Percentiles rank a stretch among this genome's conserved stretches.
phyloP scores from a whole-genome alignment of 2,888 invertebrate species.

The Spodoptera picta region DNA sequence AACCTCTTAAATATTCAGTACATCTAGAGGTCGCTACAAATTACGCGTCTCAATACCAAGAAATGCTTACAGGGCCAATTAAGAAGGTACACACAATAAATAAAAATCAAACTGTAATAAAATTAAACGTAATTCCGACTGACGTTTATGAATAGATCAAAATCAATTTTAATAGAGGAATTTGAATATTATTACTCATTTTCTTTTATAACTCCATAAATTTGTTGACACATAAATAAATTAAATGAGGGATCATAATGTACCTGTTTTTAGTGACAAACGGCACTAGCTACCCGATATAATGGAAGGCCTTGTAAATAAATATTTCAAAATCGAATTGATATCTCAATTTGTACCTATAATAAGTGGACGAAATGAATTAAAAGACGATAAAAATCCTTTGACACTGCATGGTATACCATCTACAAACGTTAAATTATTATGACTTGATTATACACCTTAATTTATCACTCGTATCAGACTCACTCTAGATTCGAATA shows the following conservation, averaged over 20 bases:
- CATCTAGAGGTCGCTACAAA: too few relatives aligned
- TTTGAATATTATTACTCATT: slow-evolving; percentile 37
- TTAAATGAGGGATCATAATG: slow-evolving; percentile 18
- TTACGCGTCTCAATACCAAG: too few relatives aligned
- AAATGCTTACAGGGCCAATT: too few relatives aligned
- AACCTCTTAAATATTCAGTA: too few relatives aligned
- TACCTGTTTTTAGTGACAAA: background rate
- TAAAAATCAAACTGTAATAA: too few relatives aligned
- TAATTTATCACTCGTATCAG: slow-evolving; percentile 43
- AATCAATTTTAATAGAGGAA: slow-evolving; percentile 36
- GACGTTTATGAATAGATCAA: slow-evolving; percentile 18
- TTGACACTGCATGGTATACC: slow-evolving; percentile 24
- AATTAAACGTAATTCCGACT: too few relatives aligned
- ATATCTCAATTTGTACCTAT: slow-evolving; percentile 41
- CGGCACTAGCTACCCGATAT: slow-evolving; percentile 3
- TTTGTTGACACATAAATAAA: slow-evolving; percentile 29
- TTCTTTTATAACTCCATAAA: slow-evolving; percentile 19
- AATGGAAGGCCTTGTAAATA: slow-evolving; percentile 30
- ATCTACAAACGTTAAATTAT: slow-evolving; percentile 19
- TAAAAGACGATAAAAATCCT: slow-evolving; percentile 42
- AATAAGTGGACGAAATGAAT: slow-evolving; percentile 28
- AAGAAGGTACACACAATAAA: too few relatives aligned
- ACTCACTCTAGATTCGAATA: slow-evolving; percentile 45
- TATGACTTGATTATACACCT: slow-evolving; percentile 22
- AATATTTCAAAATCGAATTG: slow-evolving; percentile 30